These are phyloP conservation scores for Neopipo cinnamomea DNA, from an alignment of 2,113 vertebrate species.

Conservation along the genomic window DNA sequence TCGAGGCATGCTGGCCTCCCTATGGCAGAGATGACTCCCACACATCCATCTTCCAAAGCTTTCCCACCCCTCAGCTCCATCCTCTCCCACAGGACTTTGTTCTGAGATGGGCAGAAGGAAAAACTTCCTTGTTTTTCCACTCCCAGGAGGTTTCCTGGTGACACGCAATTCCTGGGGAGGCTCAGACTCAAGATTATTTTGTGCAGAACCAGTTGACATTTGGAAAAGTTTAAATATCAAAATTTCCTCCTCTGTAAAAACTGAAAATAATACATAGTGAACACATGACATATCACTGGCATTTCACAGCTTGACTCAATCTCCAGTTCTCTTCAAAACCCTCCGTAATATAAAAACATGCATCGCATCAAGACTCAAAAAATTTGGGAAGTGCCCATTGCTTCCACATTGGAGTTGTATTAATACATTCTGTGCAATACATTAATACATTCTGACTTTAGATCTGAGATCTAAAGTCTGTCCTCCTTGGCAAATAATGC, in stretches of 20 bases:
- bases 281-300: conserved; percentile 29
- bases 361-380: background rate
- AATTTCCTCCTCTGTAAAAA: conserved; percentile 49
- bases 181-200: background rate
- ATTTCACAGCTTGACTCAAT: conserved; percentile 5
- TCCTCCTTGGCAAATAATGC: background rate
- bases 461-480: background rate
- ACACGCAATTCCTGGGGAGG: background rate
- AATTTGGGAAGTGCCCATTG: background rate
- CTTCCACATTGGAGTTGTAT: background rate
- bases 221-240: conserved; percentile 39
- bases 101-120: background rate
- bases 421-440: background rate
- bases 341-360: background rate
- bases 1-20: background rate
- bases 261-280: conserved; percentile 36
- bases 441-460: background rate
- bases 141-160: background rate
- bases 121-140: background rate
- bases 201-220: conserved; percentile 28
- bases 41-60: background rate
- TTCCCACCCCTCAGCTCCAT: rapidly evolving
- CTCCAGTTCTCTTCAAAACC: background rate
- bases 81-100: background rate
- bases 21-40: rapidly evolving